Percentiles rank a stretch among this genome's conserved stretches.
Conservation (phyloP, 2,888 invertebrate genomes). For the Drosophila yooni region DNA sequence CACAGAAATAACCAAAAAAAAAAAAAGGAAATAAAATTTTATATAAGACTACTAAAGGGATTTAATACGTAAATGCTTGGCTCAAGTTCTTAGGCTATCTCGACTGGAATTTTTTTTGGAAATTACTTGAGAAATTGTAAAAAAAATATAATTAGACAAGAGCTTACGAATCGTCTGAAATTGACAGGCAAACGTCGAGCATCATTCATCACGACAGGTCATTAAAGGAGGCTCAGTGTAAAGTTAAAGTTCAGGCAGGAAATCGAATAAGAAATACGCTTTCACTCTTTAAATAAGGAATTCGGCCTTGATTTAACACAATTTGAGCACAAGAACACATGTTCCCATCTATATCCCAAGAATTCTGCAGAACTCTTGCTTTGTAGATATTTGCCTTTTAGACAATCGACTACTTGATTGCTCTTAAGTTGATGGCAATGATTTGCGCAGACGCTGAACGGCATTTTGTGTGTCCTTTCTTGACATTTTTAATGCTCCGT, state of each 20-base stretch:
- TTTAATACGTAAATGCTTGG: slow-evolving; percentile 20
- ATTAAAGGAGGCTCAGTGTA: slow-evolving; percentile 28
- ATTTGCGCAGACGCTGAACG: slow-evolving; percentile 20
- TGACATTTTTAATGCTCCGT: slow-evolving; percentile 57
- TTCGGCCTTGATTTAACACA: too few relatives aligned
- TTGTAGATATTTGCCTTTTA: slow-evolving; percentile 33
- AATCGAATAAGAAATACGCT: slow-evolving; percentile 12
- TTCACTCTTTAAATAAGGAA: slow-evolving; percentile 6
- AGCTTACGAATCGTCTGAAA: slow-evolving; percentile 36
- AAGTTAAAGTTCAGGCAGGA: slow-evolving; percentile 1
- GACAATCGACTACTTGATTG: slow-evolving; percentile 61
- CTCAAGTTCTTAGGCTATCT: neutral
- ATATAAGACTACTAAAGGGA: slow-evolving; percentile 9
- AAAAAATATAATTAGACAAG: slow-evolving; percentile 53
- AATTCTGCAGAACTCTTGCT: slow-evolving; percentile 25
- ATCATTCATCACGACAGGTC: slow-evolving; percentile 48
- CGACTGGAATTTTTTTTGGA: neutral
- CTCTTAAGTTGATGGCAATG: slow-evolving; percentile 64
- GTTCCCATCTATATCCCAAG: neutral
- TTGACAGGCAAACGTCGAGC: slow-evolving; percentile 40
- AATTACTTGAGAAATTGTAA: slow-evolving; percentile 18
- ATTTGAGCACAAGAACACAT: neutral
- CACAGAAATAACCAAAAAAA: neutral
- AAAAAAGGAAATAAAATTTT: slow-evolving; percentile 4
- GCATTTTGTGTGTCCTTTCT: slow-evolving; percentile 21